Evolutionary conservation across 2,888 invertebrate genomes (phyloP).

Genomic region (Druceiella hillmani): DNA sequence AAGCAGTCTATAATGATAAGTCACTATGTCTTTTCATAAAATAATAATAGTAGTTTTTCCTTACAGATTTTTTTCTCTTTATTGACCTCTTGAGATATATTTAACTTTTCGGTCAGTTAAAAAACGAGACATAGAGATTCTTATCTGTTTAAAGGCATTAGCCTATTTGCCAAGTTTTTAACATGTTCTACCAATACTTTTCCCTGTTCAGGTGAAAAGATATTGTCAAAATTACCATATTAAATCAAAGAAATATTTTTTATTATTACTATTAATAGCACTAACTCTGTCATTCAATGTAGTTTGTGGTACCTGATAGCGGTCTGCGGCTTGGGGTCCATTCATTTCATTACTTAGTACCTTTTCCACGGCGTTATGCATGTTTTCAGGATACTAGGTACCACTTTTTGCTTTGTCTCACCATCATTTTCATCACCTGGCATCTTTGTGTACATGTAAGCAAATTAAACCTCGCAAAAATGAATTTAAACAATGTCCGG

Average conservation of each 20-base stretch:
- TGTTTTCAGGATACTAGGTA: conserved; percentile 16
- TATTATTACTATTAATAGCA: conserved; percentile 8
- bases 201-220: conserved; percentile 9
- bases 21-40: conserved; percentile 12
- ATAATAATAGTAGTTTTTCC: conserved; percentile 10
- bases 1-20: conserved; percentile 9
- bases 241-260: too few species aligned
- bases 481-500: conserved; percentile 8
- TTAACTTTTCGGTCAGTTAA: conserved; percentile 13
- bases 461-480: conserved; percentile 6
- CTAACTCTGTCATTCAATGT: conserved; percentile 11
- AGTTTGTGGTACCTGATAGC: conserved; percentile 16
- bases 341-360: conserved; percentile 18
- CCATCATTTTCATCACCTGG: conserved; percentile 17
- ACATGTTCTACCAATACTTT: conserved; percentile 11
- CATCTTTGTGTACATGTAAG: conserved; percentile 19
- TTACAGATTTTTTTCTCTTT: conserved; percentile 9
- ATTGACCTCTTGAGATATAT: conserved; percentile 13
- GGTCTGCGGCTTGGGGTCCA: too few species aligned
- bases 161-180: conserved; percentile 10
- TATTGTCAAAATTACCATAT: conserved; percentile 12
- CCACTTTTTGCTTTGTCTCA: conserved; percentile 18
- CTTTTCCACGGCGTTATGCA: conserved; percentile 18
- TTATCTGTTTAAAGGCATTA: conserved; percentile 11
- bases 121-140: conserved; percentile 14